A percentile compares a stretch with the other conserved stretches of the same genome.
Evolutionary conservation across 1,140 invertebrate species (phyloP).

Genomic region (Solenopsis fugax): DNA sequence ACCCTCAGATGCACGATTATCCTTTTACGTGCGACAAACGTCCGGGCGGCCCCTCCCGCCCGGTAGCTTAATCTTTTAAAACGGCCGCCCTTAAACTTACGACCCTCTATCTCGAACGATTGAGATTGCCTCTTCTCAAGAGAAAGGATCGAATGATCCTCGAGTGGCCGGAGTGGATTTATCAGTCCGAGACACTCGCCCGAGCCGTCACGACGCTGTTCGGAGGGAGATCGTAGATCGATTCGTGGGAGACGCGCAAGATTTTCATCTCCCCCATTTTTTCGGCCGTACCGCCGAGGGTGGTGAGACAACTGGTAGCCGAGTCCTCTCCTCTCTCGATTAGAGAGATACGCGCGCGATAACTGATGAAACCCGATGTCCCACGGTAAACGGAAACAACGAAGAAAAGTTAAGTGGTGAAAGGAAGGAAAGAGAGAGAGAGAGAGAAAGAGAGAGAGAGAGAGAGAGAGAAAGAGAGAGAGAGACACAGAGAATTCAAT

Average conservation of each 20-base stretch:
- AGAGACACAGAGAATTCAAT: conserved; percentile 3
- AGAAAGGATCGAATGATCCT: conserved; percentile 33
- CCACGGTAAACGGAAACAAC: conserved; percentile 1
- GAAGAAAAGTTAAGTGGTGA: conserved; percentile 3
- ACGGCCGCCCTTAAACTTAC: background rate
- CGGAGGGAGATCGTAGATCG: conserved; percentile 25
- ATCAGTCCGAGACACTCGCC: conserved; percentile 25
- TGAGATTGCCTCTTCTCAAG: conserved; percentile 7
- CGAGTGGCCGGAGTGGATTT: conserved; percentile 23
- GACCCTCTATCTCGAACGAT: background rate
- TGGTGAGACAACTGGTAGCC: background rate
- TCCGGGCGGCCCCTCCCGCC: background rate
- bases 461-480: background rate
- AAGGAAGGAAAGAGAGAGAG: background rate
- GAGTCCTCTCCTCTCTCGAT: background rate
- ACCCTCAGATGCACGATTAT: conserved; percentile 12
- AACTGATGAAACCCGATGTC: conserved; percentile 17
- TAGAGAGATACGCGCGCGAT: background rate
- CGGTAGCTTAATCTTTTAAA: conserved; percentile 2
- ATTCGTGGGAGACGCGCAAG: background rate
- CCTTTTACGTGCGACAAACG: conserved; percentile 2
- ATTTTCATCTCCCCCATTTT: background rate
- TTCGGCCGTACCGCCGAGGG: background rate
- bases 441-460: background rate
- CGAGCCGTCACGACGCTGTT: conserved; percentile 2